Base-by-base conservation (phyloP, 2,797 vertebrate species). In the Triplophysa yarkandensis region DNA sequence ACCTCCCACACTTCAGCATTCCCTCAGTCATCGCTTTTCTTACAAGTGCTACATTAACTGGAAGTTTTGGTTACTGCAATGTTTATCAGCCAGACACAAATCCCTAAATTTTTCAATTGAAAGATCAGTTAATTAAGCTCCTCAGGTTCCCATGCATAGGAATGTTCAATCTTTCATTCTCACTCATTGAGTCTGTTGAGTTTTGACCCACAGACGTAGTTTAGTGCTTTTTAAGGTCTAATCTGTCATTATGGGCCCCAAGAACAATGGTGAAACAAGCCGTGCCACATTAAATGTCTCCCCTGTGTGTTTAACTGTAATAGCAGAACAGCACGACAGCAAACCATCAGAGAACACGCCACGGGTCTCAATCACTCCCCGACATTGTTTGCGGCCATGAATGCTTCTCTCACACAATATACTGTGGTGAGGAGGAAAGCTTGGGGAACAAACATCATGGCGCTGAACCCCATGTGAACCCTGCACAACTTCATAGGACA, bases 261-360 rank as follows among this genome's bases (percentile, higher is more conserved):
- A 19, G 84, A 90, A 91, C 89, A 92, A 91, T 92, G 86, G 86
- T 54, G 75, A 87, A 88, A 87, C 81, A 86, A 89, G 85, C 57
- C 83, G 80, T 90, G 88, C 86, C 87, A 87, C 87, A 39, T 79
- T 71, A 84, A 90, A 92, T 85, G 85, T 88, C 87, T 90, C 91
- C 91, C 89, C 83, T 85, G 88, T 88, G 88, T 82, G 85, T 90
- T 87, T 68, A 77, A 88, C 77, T 86, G 85, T 85, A 87, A 87
- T 87, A 83, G 81, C 80, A 87, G 82, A 85, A 85, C 85, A 75
- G 63, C 30, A 75, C 79, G 54, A 85, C 85, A 86, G 85, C 52
- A 43, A 62, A 74, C 68, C 68, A 79, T 83, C 71, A 17, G 44
- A 41, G 71, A 74, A 19, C 39, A 28, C 46, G 10, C 61, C 48